Evolutionary conservation across 2,113 vertebrate species (phyloP), one percentile per base, ranked within the genome.

Genomic region (Platysteira castanea): DNA sequence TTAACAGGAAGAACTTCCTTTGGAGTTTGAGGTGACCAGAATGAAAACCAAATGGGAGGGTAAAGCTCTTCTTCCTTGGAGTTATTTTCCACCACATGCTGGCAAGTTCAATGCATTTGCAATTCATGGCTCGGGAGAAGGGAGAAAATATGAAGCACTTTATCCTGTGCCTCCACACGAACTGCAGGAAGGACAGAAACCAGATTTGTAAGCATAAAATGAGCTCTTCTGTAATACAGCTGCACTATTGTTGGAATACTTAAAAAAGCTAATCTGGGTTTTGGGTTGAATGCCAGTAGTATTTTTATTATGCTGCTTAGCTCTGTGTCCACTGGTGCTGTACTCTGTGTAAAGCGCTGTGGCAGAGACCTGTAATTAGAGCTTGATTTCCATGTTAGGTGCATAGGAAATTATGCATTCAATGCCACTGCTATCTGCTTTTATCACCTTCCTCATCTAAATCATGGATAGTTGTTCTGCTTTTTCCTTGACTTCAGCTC

Each of bases 131-230:
- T 98, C 96, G 1, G 95, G 93, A 70, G 88, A 84, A 54, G 67
- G 92, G 49, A 98, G 98, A 93, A 93, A n/a, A 47, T 98, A 98
- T 7, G 98, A 98, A 97, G 98, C 97, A 1, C 97, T 98, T 94
- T 93, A 98, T 74, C 97, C 98, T 28, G 89, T 98, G 61, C 98
- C 97, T 90, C 97, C 11, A 37, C 63, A 78, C 10, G 52, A 98
- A 19, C 35, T 98, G 19, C 95, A 94, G 42, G 86, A 96, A 90
- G 97, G 97, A 67, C 98, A 98, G 87, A 89, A 96, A 53, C 97
- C 98, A 82, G 98, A 98, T 93, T 98, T 98, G 98, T 98, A 97
- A 98, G 98, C 96, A 93, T 63, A 47, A 87, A 83, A 87, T 63
- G 15, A 79, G 2, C 7, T 87, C 18, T 60, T 73, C 20, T 57